phyloP scores from a whole-genome alignment of 2,888 invertebrate genomes.

The Druceiella hillmani region DNA sequence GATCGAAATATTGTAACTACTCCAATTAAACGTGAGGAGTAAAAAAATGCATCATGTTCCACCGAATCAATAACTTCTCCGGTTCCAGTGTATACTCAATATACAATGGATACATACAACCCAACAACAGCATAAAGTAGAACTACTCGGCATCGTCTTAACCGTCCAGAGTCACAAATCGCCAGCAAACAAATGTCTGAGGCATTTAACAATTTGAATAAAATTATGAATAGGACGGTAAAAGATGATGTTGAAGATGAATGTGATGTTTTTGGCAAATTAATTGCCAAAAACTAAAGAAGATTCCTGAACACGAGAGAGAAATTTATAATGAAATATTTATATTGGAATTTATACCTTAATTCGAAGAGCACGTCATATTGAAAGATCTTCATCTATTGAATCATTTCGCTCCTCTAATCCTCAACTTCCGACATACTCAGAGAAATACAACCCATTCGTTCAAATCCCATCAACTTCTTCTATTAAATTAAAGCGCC shows the following conservation, averaged over 20 bases:
- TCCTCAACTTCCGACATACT: too few species aligned
- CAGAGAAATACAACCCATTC: too few species aligned
- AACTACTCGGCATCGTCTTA: slow-evolving; percentile 1
- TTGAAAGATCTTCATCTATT: too few species aligned
- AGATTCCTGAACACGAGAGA: slow-evolving; percentile 5
- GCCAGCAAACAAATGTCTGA: slow-evolving; percentile 1
- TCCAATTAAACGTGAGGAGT: background rate
- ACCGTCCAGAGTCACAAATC: background rate
- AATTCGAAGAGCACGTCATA: slow-evolving; percentile 6
- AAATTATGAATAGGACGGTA: background rate
- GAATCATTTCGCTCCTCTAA: too few species aligned
- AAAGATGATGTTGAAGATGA: slow-evolving; percentile 1
- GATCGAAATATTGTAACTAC: slow-evolving; percentile 1
- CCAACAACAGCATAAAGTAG: background rate
- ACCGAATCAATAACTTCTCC: background rate
- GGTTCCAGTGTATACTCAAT: background rate
- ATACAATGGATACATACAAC: background rate
- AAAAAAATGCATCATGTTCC: background rate
- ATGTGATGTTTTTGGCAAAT: slow-evolving; percentile 4
- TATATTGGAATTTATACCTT: background rate
- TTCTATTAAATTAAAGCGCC: too few species aligned
- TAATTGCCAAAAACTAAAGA: slow-evolving; percentile 10
- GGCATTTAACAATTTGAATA: background rate
- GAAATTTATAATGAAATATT: slow-evolving; percentile 6
- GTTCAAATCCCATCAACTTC: too few species aligned